These are phyloP conservation scores for Oligia strigilis DNA, from an alignment of 2,888 invertebrate genomes.

Conservation along the genomic window DNA sequence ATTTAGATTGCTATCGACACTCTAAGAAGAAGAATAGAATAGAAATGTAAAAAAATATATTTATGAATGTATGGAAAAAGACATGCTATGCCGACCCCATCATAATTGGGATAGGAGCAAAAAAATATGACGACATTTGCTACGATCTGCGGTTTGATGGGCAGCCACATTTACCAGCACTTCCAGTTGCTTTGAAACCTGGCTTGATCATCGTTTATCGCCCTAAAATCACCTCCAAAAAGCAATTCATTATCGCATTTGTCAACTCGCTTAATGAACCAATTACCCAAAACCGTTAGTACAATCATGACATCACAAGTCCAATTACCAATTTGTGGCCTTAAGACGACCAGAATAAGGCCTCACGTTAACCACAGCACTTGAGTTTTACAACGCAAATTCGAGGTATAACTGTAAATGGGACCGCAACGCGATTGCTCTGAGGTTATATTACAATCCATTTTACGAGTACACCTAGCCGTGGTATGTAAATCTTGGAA, in stretches of 20 bases:
- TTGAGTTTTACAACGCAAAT: slow-evolving; percentile 59
- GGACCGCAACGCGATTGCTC: slow-evolving; percentile 45
- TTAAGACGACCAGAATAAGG: slow-evolving; percentile 33
- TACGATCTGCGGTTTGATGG: no score
- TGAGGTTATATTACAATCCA: slow-evolving; percentile 56
- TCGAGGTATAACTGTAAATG: slow-evolving; percentile 50
- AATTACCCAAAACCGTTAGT: background rate
- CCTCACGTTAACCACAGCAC: slow-evolving; percentile 41
- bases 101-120: background rate
- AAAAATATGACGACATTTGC: no score
- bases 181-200: background rate
- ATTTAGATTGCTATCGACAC: no score
- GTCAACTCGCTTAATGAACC: background rate
- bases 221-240: background rate
- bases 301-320: slow-evolving; percentile 30
- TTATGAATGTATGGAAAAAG: background rate
- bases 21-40: no score
- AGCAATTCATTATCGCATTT: background rate
- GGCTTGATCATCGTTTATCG: background rate
- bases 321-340: slow-evolving; percentile 55
- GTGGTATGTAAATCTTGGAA: slow-evolving; percentile 60
- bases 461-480: slow-evolving; percentile 59
- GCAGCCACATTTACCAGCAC: no score
- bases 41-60: no score
- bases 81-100: background rate